A percentile compares a stretch with the other conserved stretches of the same genome.
phyloP scores from a whole-genome alignment of 2,888 invertebrate genomes.

The Melieria picta region DNA sequence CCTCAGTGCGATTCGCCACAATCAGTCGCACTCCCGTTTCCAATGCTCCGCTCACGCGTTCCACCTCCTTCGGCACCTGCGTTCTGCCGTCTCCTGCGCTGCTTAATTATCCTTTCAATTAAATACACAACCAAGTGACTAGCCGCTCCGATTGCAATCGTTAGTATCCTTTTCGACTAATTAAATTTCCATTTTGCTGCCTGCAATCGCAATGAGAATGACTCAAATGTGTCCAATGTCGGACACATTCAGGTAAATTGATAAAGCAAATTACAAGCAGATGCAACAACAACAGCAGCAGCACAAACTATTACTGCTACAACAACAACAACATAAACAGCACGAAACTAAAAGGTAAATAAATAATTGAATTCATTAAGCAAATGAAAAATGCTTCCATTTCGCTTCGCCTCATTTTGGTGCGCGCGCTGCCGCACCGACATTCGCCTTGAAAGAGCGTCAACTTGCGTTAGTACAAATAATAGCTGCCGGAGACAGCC shows the following conservation, averaged over 20 bases:
- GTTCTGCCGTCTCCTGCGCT: background rate
- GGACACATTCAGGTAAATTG: constrained; percentile 13
- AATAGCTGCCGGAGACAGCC: background rate
- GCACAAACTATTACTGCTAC: background rate
- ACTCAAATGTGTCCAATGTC: background rate
- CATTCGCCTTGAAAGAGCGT: background rate
- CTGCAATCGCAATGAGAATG: constrained; percentile 22
- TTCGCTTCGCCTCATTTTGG: background rate
- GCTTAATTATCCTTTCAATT: constrained; percentile 29
- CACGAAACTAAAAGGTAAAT: constrained; percentile 51
- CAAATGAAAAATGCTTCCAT: constrained; percentile 56
- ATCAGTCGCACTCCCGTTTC: too few species aligned
- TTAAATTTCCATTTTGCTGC: constrained; percentile 57
- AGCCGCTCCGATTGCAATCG: background rate
- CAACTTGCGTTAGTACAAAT: background rate
- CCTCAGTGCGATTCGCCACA: too few species aligned
- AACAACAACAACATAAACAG: constrained; percentile 4
- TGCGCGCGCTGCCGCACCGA: background rate
- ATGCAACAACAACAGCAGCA: background rate
- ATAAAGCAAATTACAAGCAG: constrained; percentile 22
- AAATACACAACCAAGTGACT: constrained; percentile 8
- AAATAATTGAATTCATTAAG: constrained; percentile 65
- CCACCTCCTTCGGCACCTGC: too few species aligned
- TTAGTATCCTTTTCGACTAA: constrained; percentile 54
- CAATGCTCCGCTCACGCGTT: too few species aligned